These are phyloP conservation scores for Ceyx erithaca DNA, from an alignment of 2,797 vertebrate genomes.

Conservation along the genomic window DNA sequence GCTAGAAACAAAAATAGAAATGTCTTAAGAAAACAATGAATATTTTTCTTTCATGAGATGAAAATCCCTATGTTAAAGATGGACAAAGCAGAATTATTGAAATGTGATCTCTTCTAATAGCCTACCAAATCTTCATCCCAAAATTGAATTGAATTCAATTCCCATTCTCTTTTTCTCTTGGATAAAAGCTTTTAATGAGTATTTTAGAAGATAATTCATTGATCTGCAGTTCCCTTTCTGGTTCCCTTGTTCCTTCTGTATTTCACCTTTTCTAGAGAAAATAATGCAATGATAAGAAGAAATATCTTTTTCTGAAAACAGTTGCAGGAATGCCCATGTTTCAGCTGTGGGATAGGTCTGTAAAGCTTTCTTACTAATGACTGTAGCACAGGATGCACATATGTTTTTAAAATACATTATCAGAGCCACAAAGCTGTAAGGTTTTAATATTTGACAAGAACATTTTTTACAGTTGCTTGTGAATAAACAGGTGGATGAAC, in stretches of 20 bases:
- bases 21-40: background rate
- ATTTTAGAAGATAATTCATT: background rate
- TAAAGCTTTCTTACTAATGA: background rate
- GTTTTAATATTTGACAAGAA: background rate
- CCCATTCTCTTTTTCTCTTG: background rate
- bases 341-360: background rate
- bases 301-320: background rate
- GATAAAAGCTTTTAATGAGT: background rate
- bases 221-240: background rate
- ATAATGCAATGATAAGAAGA: background rate
- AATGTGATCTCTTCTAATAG: background rate
- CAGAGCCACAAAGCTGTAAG: background rate
- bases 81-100: background rate
- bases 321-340: background rate
- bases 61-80: background rate
- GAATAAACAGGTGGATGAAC: background rate
- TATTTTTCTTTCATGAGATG: background rate
- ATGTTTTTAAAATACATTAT: background rate
- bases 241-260: background rate
- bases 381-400: background rate
- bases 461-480: background rate
- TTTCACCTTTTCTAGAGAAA: background rate
- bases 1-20: slow-evolving; percentile 9
- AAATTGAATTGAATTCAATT: background rate
- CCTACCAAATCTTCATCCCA: background rate